These are phyloP conservation scores for Pygoscelis antarcticus DNA, from an alignment of 2,113 vertebrate genomes.

Conservation along the genomic window DNA sequence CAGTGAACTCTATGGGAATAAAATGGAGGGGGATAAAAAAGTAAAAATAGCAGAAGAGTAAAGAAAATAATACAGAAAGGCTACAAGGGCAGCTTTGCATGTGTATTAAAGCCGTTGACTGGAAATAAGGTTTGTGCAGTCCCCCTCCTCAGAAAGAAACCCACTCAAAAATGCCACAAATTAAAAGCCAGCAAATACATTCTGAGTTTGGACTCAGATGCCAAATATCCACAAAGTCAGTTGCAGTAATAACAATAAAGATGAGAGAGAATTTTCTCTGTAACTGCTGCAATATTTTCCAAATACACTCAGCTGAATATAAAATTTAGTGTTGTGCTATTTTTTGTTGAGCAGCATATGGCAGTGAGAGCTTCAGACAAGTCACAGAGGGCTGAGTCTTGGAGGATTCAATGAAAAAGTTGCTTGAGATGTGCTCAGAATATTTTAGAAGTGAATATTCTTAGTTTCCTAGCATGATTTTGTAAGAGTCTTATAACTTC, in stretches of 20 bases:
- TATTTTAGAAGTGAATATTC: neutral
- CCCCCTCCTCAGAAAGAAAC: neutral
- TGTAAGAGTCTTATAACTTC: neutral
- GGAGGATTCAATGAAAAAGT: neutral
- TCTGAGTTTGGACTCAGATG: neutral
- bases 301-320: neutral
- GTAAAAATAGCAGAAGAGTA: neutral
- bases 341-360: neutral
- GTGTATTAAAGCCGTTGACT: neutral
- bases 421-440: neutral
- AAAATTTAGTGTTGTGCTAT: neutral
- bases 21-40: neutral
- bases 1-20: neutral
- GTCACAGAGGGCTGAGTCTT: neutral
- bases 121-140: neutral
- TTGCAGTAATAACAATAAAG: neutral
- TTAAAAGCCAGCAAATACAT: neutral
- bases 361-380: neutral
- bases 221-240: neutral
- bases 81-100: neutral
- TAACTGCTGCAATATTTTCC: slow-evolving; percentile 3
- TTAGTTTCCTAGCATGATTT: neutral
- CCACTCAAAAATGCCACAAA: neutral
- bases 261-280: neutral
- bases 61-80: neutral